Evolutionary conservation across 1,140 invertebrate species (phyloP).

Genomic region (Drosophila truncata): DNA sequence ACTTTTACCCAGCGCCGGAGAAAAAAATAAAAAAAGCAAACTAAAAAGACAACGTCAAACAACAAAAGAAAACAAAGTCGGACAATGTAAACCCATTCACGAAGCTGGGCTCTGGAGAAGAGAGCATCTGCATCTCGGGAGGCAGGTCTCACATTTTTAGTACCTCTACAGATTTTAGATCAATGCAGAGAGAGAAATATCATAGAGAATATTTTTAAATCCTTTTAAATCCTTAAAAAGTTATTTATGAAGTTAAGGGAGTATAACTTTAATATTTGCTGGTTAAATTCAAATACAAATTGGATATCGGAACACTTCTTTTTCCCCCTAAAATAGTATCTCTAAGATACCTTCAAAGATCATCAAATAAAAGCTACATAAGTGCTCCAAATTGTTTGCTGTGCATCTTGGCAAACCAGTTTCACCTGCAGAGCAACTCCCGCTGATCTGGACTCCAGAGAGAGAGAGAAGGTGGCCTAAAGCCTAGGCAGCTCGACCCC

Average conservation of each 20-base stretch:
- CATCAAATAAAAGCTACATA: not conserved
- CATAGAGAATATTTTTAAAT: not conserved
- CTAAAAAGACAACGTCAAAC: slow-evolving; percentile 7
- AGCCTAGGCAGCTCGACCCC: slow-evolving; percentile 35
- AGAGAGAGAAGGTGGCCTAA: slow-evolving; percentile 30
- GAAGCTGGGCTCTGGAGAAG: slow-evolving; percentile 36
- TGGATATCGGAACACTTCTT: not conserved
- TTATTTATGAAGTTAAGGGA: not conserved
- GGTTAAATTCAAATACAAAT: not conserved
- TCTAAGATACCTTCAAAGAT: not conserved
- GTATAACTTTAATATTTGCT: not conserved
- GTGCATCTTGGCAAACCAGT: slow-evolving; percentile 59
- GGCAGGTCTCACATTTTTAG: slow-evolving; percentile 64
- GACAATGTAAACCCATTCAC: slow-evolving; percentile 75
- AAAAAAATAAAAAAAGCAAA: not conserved
- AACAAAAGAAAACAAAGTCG: slow-evolving; percentile 49
- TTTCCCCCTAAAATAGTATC: not conserved
- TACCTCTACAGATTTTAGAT: slow-evolving; percentile 59
- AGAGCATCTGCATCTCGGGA: slow-evolving; percentile 62
- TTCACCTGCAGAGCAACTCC: slow-evolving; percentile 51
- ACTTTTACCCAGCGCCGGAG: slow-evolving; percentile 68
- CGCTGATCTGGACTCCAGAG: slow-evolving; percentile 7
- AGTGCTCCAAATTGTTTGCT: slow-evolving; percentile 11
- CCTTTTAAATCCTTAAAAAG: not conserved
- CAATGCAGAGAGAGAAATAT: slow-evolving; percentile 25